Percentiles rank a stretch among this genome's conserved stretches.
These are phyloP conservation scores for Notiomystis cincta DNA, from an alignment of 2,113 vertebrate species.

Conservation along the genomic window DNA sequence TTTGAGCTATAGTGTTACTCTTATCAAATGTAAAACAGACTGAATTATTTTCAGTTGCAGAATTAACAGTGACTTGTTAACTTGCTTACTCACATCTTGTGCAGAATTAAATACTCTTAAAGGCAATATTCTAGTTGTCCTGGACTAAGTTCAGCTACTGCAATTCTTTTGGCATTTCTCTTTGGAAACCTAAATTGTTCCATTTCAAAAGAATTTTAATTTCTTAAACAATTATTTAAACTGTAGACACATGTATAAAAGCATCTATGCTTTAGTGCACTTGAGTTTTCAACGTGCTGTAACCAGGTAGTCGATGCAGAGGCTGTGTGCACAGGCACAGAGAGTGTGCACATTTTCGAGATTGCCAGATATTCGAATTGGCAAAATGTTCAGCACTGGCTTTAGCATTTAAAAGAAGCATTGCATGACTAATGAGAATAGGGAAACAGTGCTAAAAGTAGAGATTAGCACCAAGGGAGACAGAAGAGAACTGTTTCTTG, in stretches of 20 bases:
- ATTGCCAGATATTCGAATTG: background rate
- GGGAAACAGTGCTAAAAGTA: slow-evolving; percentile 29
- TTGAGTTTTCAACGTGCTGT: background rate
- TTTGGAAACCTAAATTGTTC: background rate
- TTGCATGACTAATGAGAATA: slow-evolving; percentile 47
- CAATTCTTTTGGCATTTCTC: background rate
- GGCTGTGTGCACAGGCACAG: background rate
- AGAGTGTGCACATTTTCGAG: background rate
- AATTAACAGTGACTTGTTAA: background rate
- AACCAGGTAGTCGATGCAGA: background rate
- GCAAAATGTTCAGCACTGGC: background rate
- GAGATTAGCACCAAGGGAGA: slow-evolving; percentile 30
- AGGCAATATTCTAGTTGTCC: background rate
- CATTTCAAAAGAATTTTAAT: background rate
- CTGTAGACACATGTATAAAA: background rate
- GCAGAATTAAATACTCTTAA: background rate
- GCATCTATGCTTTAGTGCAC: background rate
- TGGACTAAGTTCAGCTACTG: background rate
- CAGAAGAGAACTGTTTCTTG: slow-evolving; percentile 12
- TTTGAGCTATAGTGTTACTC: background rate
- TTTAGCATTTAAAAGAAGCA: slow-evolving; percentile 24
- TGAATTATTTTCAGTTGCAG: background rate
- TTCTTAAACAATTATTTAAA: background rate
- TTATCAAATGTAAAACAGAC: background rate
- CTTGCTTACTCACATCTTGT: background rate